phyloP scores from a whole-genome alignment of 2,888 invertebrate genomes.

The Brachynemurus nebulosus region DNA sequence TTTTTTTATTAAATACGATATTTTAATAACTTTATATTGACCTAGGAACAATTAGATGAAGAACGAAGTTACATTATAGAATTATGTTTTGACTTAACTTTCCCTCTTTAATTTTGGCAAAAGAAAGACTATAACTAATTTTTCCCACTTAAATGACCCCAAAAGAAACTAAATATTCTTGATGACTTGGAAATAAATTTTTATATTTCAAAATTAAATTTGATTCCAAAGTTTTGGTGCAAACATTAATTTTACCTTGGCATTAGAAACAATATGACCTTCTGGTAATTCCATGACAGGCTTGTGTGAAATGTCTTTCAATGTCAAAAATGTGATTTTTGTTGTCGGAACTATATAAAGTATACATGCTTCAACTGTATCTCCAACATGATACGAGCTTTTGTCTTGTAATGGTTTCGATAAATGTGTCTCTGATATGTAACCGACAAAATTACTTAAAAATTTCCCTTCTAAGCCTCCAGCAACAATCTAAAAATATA shows the following conservation, averaged over 20 bases:
- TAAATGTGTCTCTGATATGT: slow-evolving; percentile 39
- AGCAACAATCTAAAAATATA: slow-evolving; percentile 30
- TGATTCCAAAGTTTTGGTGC: too few species aligned
- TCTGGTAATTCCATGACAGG: slow-evolving; percentile 31
- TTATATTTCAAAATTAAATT: too few species aligned
- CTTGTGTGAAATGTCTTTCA: slow-evolving; percentile 24
- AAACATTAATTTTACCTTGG: slow-evolving; percentile 36
- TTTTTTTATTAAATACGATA: too few species aligned
- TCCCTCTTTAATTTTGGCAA: too few species aligned
- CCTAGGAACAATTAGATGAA: too few species aligned
- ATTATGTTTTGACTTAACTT: too few species aligned
- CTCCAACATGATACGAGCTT: slow-evolving; percentile 29
- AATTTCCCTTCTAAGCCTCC: slow-evolving; percentile 41
- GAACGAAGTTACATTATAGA: too few species aligned
- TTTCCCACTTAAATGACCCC: too few species aligned
- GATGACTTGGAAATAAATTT: too few species aligned
- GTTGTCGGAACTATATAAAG: slow-evolving; percentile 54
- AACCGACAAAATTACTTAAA: slow-evolving; percentile 34
- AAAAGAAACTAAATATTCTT: too few species aligned
- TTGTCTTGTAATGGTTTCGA: slow-evolving; percentile 22
- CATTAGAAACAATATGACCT: slow-evolving; percentile 44
- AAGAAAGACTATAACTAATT: too few species aligned
- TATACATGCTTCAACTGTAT: slow-evolving; percentile 43
- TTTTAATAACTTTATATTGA: too few species aligned
- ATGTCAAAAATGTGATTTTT: slow-evolving; percentile 51